Evolutionary conservation across 2,113 vertebrate species (phyloP).

Genomic region (Saccopteryx bilineata): DNA sequence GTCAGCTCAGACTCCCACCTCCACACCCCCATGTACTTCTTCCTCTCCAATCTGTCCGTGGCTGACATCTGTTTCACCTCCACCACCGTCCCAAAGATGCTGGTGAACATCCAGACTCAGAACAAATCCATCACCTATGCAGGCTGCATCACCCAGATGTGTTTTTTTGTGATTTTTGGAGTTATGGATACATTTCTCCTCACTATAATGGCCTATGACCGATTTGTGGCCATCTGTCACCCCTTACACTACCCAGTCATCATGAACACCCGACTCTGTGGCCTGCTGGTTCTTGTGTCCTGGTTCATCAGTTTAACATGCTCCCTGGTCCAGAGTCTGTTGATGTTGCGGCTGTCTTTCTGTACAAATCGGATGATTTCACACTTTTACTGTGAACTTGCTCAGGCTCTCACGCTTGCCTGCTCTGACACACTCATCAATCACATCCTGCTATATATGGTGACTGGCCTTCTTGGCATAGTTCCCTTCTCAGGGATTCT

Average conservation of each 20-base stretch:
- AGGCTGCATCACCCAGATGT: constrained; percentile 69
- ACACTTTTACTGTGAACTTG: constrained; percentile 73
- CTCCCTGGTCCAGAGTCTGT: constrained; percentile 60
- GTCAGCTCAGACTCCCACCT: neutral
- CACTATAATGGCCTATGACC: constrained; percentile 74
- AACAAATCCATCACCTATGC: constrained; percentile 49
- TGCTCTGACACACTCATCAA: constrained; percentile 64
- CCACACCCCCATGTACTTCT: constrained; percentile 66
- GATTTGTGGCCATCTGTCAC: constrained; percentile 76
- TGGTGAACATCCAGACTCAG: constrained; percentile 56
- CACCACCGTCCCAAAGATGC: constrained; percentile 55
- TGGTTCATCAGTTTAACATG: constrained; percentile 57
- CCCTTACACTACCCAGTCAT: constrained; percentile 58
- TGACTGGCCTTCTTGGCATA: constrained; percentile 45
- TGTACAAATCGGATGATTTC: constrained; percentile 22
- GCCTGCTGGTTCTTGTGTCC: constrained; percentile 55
- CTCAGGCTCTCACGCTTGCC: neutral
- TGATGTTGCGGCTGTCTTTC: constrained; percentile 58
- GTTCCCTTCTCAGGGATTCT: constrained; percentile 69
- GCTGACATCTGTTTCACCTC: constrained; percentile 46
- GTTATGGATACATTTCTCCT: constrained; percentile 64
- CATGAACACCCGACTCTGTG: constrained; percentile 45
- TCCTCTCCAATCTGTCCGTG: constrained; percentile 48
- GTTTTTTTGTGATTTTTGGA: constrained; percentile 67
- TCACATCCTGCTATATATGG: constrained; percentile 24